Percentiles rank a stretch among this genome's conserved stretches.
These are phyloP conservation scores for Dasyornis broadbenti DNA, from an alignment of 2,113 vertebrate species.

Conservation along the genomic window DNA sequence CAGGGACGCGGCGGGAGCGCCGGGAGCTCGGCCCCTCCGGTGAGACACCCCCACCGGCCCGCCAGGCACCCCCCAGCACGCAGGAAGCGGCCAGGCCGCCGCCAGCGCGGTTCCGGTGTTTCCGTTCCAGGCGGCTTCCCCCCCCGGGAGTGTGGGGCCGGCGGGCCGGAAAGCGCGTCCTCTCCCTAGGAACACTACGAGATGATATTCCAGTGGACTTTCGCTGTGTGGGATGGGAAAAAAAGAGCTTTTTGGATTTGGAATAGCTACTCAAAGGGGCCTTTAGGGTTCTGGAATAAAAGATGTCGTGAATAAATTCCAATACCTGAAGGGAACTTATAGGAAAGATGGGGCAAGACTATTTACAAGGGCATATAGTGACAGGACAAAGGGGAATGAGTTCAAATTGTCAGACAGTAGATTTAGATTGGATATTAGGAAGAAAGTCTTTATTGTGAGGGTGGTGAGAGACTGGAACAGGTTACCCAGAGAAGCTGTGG, in stretches of 20 bases:
- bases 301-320: neutral
- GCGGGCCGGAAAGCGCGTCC: neutral
- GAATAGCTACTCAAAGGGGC: neutral
- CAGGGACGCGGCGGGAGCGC: neutral
- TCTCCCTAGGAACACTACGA: neutral
- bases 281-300: neutral
- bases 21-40: neutral
- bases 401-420: neutral
- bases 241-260: neutral
- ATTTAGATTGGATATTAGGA: neutral
- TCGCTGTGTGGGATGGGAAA: too few relatives aligned
- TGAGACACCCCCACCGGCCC: neutral
- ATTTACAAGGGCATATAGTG: neutral
- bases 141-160: neutral
- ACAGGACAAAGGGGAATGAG: too few relatives aligned
- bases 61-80: neutral
- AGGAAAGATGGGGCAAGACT: neutral
- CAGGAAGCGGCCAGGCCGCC: neutral
- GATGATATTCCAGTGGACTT: neutral
- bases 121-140: neutral
- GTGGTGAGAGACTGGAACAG: rapidly evolving
- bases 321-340: neutral
- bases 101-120: neutral
- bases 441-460: neutral
- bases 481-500: neutral